Evolutionary conservation across 2,797 vertebrate genomes (phyloP), one percentile per base, ranked within the genome.

Genomic region (Cossypha caffra): DNA sequence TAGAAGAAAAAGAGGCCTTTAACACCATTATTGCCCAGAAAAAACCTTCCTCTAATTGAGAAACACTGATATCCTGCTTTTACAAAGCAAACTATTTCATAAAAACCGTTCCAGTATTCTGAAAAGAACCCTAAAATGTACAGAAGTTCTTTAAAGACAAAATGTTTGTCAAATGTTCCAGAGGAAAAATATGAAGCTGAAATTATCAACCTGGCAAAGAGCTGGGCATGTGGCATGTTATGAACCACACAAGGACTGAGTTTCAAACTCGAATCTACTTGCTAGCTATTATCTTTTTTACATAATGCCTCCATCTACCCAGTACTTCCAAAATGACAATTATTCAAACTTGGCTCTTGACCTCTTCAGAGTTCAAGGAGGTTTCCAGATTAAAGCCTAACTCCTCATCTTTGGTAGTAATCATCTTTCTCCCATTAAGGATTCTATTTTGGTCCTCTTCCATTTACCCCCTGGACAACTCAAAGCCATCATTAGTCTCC

Each of bases 171-270:
- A 61, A 40, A 54, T 7, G 38, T 63, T 84, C 37, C 71, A 77
- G 43, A 40, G 14, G 50, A 87, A 42, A 80, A 63, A 57, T 14
- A 76, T 4, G 21, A 57, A 52, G 47, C 18, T 40, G 52, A 52
- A 69, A 81, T 85, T 17, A 73, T 31, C 37, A 66, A 24, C 24
- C 20, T 40, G 19, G 43, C 62, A 40, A 47, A 61, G 28, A 35
- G 28, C 1, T 37, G 16, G 23, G 8, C 38, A 6, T 5, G 3
- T 28, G 11, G 25, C 15, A 2, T 14, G 7, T 64, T 61, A 57
- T 0, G 1, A 51, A 13, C 26, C 1, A 57, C 15, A 20, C 25
- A 29, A 48, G 23, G 38, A 48, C 0, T 12, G 25, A 57, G 26
- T 52, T 72, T 61, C 81, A 51, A 83, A 79, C 42, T 5, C 29